phyloP scores from a whole-genome alignment of 2,888 invertebrate species.

The Papilio demoleus region DNA sequence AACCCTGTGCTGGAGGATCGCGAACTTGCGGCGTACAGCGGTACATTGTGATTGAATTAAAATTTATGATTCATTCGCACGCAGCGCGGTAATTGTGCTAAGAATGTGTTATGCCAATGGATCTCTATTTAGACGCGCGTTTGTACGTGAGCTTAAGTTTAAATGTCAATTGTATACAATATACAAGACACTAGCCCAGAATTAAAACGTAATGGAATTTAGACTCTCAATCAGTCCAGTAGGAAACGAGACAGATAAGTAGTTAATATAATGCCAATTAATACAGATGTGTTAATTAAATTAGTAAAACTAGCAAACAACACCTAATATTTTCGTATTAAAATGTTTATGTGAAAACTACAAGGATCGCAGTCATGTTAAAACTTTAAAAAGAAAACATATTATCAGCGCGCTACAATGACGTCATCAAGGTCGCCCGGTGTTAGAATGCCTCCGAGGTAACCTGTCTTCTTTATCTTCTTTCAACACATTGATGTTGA shows the following conservation, averaged over 20 bases:
- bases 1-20: constrained; percentile 13
- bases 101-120: constrained; percentile 38
- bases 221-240: not conserved
- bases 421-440: constrained; percentile 77
- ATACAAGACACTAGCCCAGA: not conserved
- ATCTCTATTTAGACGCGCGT: constrained; percentile 24
- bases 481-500: constrained; percentile 20
- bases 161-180: constrained; percentile 1
- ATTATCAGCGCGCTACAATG: constrained; percentile 60
- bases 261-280: not conserved
- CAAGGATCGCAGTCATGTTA: not conserved
- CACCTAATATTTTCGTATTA: not conserved
- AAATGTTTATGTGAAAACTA: not conserved
- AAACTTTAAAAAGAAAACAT: constrained; percentile 56
- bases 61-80: constrained; percentile 49
- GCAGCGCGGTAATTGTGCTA: constrained; percentile 41
- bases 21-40: constrained; percentile 4
- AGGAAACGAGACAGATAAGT: not conserved
- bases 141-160: not conserved
- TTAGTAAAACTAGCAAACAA: not conserved
- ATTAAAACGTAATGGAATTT: not conserved
- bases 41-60: constrained; percentile 44
- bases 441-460: constrained; percentile 47
- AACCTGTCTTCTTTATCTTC: constrained; percentile 31
- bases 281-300: not conserved